Evolutionary conservation across 2,113 vertebrate species (phyloP), one percentile per base, ranked within the genome.

Genomic region (Otus sunia): DNA sequence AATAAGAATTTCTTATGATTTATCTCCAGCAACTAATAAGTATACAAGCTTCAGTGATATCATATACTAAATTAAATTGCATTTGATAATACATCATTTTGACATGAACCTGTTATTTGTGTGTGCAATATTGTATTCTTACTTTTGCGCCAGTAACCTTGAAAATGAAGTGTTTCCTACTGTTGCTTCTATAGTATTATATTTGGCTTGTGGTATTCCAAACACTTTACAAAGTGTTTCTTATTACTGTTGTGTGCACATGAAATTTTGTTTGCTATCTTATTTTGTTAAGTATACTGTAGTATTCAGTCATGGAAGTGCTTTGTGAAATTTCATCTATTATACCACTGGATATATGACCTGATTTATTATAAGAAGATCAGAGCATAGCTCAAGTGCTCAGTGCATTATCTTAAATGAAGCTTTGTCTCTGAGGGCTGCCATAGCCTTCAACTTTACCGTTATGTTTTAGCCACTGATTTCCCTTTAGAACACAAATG

Each of bases 401-500:
- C 55, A 41, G 43, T 83, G 55, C 56, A 55, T 92, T 96, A 79
- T 91, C 34, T 47, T 88, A 92, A 92, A 95, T 91, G 85, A 95
- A 90, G 64, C 37, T 94, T 69, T 90, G 52, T 94, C 77, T 94
- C 90, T 47, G 56, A 90, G 64, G 93, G 49, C 60, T 92, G 55
- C 72, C 79, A 17, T 49, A 72, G 77, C 22, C 77, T 87, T 97
- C 58, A 72, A 81, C 80, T 84, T 71, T 56, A 30, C 67, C 0
- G 1, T 58, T 83, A 49, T 29, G 36, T 79, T 96, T 80, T 96
- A 81, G 87, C 69, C 67, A 86, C 41, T 94, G 75, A 94, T 97
- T 97, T 97, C 85, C 87, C 91, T 87, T 90, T 88, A 94, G 92
- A 96, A 79, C 43, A 45, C 27, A 92, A 83, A 93, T 74, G 41